phyloP scores from a whole-genome alignment of 2,797 vertebrate species.

The Acrossocheilus wenchowensis region DNA sequence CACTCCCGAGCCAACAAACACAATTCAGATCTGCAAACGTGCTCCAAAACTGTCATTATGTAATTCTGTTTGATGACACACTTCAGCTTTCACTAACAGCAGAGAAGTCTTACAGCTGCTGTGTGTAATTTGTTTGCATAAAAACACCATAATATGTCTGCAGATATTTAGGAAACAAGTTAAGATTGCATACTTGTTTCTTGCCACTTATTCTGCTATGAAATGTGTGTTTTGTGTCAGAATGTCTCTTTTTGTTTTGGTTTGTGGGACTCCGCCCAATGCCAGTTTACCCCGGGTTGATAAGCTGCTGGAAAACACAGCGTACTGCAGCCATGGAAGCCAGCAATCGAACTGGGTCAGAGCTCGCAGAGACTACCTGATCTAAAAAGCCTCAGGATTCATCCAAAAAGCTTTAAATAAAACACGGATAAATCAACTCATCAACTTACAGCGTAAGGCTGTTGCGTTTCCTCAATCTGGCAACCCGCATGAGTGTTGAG shows the following conservation, averaged over 20 bases:
- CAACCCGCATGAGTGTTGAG: neutral
- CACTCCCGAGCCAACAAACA: too few relatives aligned
- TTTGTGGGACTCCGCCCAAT: neutral
- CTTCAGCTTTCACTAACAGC: neutral
- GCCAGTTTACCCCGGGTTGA: neutral
- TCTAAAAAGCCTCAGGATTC: neutral
- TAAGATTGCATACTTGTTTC: too few relatives aligned
- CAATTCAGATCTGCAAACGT: neutral
- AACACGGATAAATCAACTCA: neutral
- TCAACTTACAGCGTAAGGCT: neutral
- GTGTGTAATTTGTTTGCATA: neutral
- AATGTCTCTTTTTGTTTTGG: neutral
- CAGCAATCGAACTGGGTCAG: neutral
- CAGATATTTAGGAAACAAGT: neutral
- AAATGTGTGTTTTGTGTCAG: too few relatives aligned
- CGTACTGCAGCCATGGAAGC: neutral
- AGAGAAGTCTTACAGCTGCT: neutral
- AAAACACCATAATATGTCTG: neutral
- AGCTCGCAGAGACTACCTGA: neutral
- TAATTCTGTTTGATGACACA: neutral
- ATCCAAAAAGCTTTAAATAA: neutral
- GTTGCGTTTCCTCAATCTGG: neutral
- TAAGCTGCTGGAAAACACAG: neutral
- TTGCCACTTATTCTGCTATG: neutral
- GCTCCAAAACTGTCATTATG: neutral